Conservation (phyloP, 2,113 vertebrate species). For the Megalops atlanticus region DNA sequence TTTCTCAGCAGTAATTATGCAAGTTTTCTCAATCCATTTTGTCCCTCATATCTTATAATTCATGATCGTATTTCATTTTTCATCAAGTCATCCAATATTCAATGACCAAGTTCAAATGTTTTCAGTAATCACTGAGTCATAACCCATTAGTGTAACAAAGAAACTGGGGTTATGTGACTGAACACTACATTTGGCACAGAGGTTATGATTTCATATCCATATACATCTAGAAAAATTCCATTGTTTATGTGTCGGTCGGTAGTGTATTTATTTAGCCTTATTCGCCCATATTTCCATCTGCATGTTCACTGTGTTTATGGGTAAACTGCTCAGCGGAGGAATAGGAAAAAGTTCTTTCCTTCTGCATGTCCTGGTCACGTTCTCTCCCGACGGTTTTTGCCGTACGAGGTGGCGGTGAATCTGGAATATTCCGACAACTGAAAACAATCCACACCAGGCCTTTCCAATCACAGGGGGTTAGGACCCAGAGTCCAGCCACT, state of each 20-base stretch:
- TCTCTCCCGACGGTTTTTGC: slow-evolving; percentile 36
- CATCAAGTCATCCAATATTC: not conserved
- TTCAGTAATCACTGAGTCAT: not conserved
- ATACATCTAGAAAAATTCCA: slow-evolving; percentile 44
- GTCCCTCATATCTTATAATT: not conserved
- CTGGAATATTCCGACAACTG: slow-evolving; percentile 34
- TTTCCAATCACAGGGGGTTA: no score
- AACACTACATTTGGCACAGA: not conserved
- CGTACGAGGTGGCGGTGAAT: slow-evolving; percentile 24
- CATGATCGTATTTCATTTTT: no score
- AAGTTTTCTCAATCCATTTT: not conserved
- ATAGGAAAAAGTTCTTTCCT: slow-evolving; percentile 48
- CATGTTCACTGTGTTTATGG: slow-evolving; percentile 61
- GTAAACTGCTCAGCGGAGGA: slow-evolving; percentile 53
- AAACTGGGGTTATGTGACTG: not conserved
- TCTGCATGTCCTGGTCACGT: slow-evolving; percentile 45
- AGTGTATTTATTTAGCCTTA: slow-evolving; percentile 57
- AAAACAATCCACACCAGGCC: slow-evolving; percentile 22
- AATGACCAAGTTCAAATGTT: not conserved
- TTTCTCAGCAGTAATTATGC: no score
- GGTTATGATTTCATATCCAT: slow-evolving; percentile 42
- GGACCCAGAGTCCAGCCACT: not conserved
- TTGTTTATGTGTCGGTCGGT: slow-evolving; percentile 45
- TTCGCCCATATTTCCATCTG: slow-evolving; percentile 64
- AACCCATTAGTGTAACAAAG: not conserved